Evolutionary conservation across 2,797 vertebrate species (phyloP), one percentile per base, ranked within the genome.

Genomic region (Acanthurus tractus): DNA sequence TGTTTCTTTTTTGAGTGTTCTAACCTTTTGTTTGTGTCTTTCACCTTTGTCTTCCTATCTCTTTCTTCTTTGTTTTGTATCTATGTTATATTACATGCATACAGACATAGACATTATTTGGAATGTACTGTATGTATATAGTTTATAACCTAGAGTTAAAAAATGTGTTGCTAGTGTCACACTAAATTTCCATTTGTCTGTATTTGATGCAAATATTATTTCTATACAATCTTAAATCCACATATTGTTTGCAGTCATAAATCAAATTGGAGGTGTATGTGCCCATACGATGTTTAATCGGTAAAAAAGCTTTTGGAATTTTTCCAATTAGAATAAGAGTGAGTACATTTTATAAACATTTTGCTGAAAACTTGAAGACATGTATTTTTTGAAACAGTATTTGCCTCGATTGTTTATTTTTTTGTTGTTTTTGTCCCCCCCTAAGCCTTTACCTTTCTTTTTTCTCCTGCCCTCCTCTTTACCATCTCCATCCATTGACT

Each of bases 191-290:
- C 63, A 70, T 48, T 46, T 83, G 70, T 76, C 15, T 74, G 63
- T 75, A 59, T 73, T 70, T 59, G 44, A 69, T 78, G 72, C 75
- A 90, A 88, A 90, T 90, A 84, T 87, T 81, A 67, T 76, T 80
- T 78, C 67, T 44, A 54, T 22, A 50, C 45, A 73, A 78, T 86
- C 70, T 83, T 44, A 72, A 74, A 82, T 75, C 78, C 57, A 77
- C 86, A 79, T 87, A 81, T 82, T 70, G 10, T 67, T 78, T 80
- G 18, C 38, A 29, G 3, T 45, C 10, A 46, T 23, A 20, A 34
- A 34, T 1, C 0, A 36, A 29, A 44, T 52, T 52, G 70, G 11
- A 17, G 22, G 9, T 29, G 6, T 75, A 18, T 38, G 38, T 57
- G 29, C 15, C 4, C 6, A 18, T 23, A n/a, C 13, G 34, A 2